Conservation (phyloP, 2,797 vertebrate species). For the Anguilla megastoma region DNA sequence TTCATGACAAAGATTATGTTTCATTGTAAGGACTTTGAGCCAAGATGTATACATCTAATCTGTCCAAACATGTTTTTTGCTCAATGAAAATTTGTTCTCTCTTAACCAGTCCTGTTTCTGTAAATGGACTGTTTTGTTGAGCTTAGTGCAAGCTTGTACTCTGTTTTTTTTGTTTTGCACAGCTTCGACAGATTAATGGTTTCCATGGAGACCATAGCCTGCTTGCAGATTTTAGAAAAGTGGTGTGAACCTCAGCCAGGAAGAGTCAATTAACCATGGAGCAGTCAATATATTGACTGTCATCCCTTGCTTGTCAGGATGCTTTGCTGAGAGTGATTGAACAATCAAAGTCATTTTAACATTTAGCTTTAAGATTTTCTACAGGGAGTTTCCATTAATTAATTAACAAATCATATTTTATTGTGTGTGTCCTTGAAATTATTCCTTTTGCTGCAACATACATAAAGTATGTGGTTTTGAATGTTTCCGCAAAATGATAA, state of each 20-base stretch:
- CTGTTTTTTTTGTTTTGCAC: slow-evolving; percentile 48
- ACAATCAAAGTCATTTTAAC: not conserved
- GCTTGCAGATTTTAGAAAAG: slow-evolving; percentile 33
- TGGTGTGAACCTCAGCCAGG: not conserved
- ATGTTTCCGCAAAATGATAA: too few species aligned
- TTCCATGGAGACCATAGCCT: slow-evolving; percentile 54
- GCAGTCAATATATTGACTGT: slow-evolving; percentile 22
- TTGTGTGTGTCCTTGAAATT: not conserved
- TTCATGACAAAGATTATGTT: not conserved
- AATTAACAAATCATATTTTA: not conserved
- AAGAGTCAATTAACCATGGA: slow-evolving; percentile 41
- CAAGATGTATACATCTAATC: not conserved
- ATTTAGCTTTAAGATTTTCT: not conserved
- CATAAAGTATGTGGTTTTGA: not conserved
- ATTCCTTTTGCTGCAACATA: not conserved
- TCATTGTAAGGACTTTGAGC: not conserved
- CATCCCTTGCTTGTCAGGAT: slow-evolving; percentile 22
- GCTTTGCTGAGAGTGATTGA: not conserved
- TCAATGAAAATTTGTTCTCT: not conserved
- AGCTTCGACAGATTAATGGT: slow-evolving; percentile 46
- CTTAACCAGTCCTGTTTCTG: not conserved
- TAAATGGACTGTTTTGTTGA: slow-evolving; percentile 30
- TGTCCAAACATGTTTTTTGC: not conserved
- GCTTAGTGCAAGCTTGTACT: slow-evolving; percentile 49
- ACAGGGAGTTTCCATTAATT: not conserved